phyloP scores from a whole-genome alignment of 2,797 vertebrate genomes.

The Cossypha dichroa region DNA sequence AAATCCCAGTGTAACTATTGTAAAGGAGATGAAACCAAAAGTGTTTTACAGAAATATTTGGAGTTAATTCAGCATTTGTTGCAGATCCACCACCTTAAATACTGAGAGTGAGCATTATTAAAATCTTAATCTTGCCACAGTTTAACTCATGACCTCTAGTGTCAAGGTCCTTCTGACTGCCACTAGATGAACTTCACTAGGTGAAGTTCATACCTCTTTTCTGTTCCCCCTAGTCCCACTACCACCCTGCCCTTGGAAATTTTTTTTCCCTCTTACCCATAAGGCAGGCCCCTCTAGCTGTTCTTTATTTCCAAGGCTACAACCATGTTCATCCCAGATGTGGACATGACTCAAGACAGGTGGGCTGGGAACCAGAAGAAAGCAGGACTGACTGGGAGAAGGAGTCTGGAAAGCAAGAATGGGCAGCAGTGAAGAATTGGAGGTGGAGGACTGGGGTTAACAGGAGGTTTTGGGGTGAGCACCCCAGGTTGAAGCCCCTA shows the following conservation, averaged over 20 bases:
- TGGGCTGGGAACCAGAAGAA: background rate
- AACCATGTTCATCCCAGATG: background rate
- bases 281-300: background rate
- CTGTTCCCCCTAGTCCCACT: background rate
- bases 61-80: conserved; percentile 10
- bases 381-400: background rate
- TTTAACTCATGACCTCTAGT: background rate
- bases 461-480: background rate
- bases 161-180: background rate
- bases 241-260: background rate
- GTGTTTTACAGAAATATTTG: background rate
- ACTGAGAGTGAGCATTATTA: background rate
- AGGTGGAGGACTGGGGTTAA: background rate
- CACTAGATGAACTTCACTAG: background rate
- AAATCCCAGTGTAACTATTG: conserved; percentile 1
- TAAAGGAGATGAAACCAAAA: background rate
- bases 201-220: background rate
- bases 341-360: background rate
- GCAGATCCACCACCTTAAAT: background rate
- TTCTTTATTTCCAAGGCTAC: background rate
- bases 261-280: accelerated
- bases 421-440: background rate
- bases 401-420: background rate
- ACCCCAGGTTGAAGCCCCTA: background rate
- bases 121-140: background rate